Evolutionary conservation across 2,113 vertebrate species (phyloP).

Genomic region (Miniopterus natalensis): DNA sequence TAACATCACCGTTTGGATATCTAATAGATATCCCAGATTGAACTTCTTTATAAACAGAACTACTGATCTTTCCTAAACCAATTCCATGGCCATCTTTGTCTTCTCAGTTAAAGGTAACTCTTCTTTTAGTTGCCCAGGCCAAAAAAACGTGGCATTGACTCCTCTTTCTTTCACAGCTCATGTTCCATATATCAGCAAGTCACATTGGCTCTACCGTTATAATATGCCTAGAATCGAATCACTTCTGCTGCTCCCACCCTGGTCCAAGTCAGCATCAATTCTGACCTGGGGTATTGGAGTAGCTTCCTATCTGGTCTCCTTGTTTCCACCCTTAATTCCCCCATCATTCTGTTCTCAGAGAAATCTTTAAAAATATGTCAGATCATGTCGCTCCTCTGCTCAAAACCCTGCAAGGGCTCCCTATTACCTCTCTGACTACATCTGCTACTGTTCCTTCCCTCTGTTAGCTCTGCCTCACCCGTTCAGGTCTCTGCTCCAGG

Average conservation of each 20-base stretch:
- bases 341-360: background rate
- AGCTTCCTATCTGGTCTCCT: background rate
- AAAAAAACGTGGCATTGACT: background rate
- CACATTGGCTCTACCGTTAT: background rate
- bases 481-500: background rate
- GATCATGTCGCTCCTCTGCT: background rate
- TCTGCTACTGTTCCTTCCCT: rapidly evolving
- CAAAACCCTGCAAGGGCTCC: background rate
- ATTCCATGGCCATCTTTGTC: background rate
- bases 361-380: background rate
- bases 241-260: background rate
- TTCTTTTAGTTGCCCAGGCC: background rate
- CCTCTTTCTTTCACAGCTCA: background rate
- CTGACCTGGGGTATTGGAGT: background rate
- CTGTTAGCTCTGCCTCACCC: background rate
- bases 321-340: background rate
- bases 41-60: background rate
- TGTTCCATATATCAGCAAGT: background rate
- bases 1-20: background rate
- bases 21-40: background rate
- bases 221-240: background rate
- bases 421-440: background rate
- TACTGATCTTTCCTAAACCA: background rate
- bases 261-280: background rate
- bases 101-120: background rate